These are phyloP conservation scores for Cyanocitta stelleri DNA, from an alignment of 2,113 vertebrate species.

Conservation along the genomic window DNA sequence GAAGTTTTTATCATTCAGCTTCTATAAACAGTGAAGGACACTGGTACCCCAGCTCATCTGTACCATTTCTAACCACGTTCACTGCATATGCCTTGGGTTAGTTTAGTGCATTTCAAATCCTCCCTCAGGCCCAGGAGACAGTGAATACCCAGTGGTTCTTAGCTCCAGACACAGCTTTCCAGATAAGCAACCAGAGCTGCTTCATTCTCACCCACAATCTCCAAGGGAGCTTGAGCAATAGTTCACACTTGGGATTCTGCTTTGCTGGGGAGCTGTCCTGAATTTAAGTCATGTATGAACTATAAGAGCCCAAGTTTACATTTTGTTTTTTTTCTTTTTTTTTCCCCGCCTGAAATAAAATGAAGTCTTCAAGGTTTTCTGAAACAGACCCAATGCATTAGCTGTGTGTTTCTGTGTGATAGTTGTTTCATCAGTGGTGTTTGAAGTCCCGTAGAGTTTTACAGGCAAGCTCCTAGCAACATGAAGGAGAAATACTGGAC, in stretches of 20 bases:
- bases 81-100: accelerated
- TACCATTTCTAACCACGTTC: background rate
- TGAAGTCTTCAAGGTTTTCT: background rate
- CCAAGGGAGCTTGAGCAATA: background rate
- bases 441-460: background rate
- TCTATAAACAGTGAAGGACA: background rate
- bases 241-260: background rate
- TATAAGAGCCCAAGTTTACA: background rate
- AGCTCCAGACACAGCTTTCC: background rate
- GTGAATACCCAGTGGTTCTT: accelerated
- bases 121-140: background rate
- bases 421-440: background rate
- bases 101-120: background rate
- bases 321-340: background rate
- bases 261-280: background rate
- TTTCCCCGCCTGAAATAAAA: background rate
- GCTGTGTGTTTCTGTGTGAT: background rate
- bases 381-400: background rate
- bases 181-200: background rate
- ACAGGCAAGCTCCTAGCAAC: background rate
- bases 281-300: background rate
- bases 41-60: background rate
- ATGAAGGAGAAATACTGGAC: background rate
- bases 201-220: background rate
- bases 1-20: background rate